Conservation (phyloP, 1,140 invertebrate genomes). For the Sitobion miscanthi region DNA sequence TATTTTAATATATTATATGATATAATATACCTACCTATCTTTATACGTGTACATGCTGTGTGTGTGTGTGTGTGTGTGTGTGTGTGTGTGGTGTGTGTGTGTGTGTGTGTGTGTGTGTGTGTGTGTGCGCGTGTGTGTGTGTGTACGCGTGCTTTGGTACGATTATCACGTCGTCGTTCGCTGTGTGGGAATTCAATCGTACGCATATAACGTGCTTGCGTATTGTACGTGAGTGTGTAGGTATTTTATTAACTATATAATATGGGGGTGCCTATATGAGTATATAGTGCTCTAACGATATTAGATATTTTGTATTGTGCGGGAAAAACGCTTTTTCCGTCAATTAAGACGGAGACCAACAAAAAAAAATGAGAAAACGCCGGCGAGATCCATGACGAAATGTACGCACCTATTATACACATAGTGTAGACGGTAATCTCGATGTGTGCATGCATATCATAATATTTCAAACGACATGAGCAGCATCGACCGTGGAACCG, state of each 20-base stretch:
- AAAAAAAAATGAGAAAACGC: neutral
- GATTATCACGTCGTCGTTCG: constrained; percentile 10
- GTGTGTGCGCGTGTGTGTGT: neutral
- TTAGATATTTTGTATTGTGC: neutral
- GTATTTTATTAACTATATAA: neutral
- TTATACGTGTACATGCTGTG: neutral
- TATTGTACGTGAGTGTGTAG: neutral
- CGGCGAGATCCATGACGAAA: neutral
- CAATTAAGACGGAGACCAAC: neutral
- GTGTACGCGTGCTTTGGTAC: neutral
- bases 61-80: no score
- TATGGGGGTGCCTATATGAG: neutral
- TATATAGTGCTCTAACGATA: no score
- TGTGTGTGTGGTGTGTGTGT: neutral
- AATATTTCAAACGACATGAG: neutral
- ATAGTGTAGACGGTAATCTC: neutral
- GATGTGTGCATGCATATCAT: neutral
- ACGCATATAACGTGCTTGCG: neutral
- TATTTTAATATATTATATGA: neutral
- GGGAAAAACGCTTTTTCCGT: neutral
- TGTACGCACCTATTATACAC: neutral
- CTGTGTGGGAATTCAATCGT: constrained; percentile 36
- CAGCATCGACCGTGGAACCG: neutral
- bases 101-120: no score
- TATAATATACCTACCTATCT: neutral